Evolutionary conservation across 2,113 vertebrate species (phyloP).

Genomic region (Clarias magur): DNA sequence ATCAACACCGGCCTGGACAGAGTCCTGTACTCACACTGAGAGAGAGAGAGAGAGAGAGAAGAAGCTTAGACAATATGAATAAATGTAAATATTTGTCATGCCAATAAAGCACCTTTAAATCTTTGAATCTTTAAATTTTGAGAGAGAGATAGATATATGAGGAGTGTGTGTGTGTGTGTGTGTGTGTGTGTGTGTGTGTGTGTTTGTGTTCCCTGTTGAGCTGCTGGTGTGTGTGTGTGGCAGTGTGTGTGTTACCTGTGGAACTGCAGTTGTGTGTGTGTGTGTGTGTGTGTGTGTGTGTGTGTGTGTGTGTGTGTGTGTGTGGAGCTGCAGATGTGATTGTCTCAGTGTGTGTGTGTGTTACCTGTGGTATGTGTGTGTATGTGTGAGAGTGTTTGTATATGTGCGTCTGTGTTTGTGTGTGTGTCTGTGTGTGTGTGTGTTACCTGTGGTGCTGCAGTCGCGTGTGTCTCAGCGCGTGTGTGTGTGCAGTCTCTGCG

Average conservation of each 20-base stretch:
- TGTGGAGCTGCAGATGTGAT: constrained; percentile 54
- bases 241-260: neutral
- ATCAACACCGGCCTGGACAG: constrained; percentile 77
- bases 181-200: too few relatives aligned
- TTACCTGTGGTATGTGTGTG: neutral
- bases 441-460: constrained; percentile 62
- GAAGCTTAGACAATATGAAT: too few relatives aligned
- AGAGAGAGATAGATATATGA: neutral
- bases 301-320: neutral
- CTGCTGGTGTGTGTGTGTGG: neutral
- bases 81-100: too few relatives aligned
- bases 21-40: constrained; percentile 74
- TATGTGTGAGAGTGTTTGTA: neutral
- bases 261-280: neutral
- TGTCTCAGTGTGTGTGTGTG: neutral
- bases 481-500: constrained; percentile 50
- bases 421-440: constrained; percentile 5
- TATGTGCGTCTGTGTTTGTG: neutral
- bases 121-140: neutral
- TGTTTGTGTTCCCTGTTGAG: neutral
- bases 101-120: too few relatives aligned
- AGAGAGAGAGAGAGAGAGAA: neutral
- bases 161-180: neutral
- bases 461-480: constrained; percentile 21
- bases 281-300: constrained; percentile 42